Conservation (phyloP, 1,140 invertebrate species). For the Bombus pascuorum region DNA sequence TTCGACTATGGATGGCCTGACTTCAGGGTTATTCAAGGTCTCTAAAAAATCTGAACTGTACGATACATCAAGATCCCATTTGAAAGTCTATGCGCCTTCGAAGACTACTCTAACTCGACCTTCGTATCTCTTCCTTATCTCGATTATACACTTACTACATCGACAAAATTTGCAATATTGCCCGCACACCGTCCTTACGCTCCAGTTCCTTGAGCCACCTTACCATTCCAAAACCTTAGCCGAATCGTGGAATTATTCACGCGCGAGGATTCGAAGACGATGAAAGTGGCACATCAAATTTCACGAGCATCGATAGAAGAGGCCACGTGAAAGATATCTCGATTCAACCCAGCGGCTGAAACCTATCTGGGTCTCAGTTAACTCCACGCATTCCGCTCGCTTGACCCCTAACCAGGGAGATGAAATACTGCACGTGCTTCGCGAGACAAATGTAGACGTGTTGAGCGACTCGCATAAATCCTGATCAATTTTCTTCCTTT, state of each 20-base stretch:
- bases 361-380: constrained; percentile 36
- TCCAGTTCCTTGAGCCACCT: not conserved
- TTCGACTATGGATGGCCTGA: no score
- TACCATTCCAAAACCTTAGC: not conserved
- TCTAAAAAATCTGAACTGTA: no score
- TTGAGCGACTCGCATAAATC: constrained; percentile 31
- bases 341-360: not conserved
- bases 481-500: constrained; percentile 8
- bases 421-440: constrained; percentile 26
- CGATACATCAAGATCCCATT: no score
- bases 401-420: constrained; percentile 15
- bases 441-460: constrained; percentile 28
- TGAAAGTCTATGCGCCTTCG: no score
- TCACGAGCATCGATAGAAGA: not conserved
- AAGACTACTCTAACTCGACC: no score
- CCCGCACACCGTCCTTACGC: no score
- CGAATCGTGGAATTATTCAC: not conserved
- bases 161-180: not conserved
- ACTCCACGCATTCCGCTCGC: constrained; percentile 32
- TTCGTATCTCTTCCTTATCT: not conserved
- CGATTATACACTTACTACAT: not conserved
- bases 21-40: no score
- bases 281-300: not conserved
- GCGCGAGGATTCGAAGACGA: not conserved
- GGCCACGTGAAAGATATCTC: not conserved